Base-by-base conservation (phyloP, 2,113 vertebrate species). In the Arothron firmamentum region DNA sequence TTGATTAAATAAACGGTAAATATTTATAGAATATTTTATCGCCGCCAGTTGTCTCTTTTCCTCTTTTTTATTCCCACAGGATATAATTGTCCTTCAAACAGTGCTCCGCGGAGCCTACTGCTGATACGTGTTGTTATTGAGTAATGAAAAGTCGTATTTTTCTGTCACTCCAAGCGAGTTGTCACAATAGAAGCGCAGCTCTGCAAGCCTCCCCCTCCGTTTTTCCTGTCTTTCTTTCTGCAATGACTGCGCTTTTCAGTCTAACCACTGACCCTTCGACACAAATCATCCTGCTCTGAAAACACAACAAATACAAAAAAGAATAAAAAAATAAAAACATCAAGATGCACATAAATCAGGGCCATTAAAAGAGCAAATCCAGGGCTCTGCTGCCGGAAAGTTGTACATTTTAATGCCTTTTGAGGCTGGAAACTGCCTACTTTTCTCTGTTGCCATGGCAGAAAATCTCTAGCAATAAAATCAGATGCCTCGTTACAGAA, bases 201-300 rank as follows among this genome's bases (percentile, higher is more conserved):
- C 25, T 7, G 5, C 50, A 34, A 51, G 53, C 58, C 63, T 47
- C 73, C 72, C 70, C 46, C 47, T 41, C 54, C 23, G 42, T 28
- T 69, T 49, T 53, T 19, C 54, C 1, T 75, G 65, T 70, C 78
- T 71, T 81, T 59, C 70, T 51, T 15, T 74, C 79, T 80, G 74
- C 59, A 70, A 46, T 80, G 74, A 63, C 43, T 65, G 5, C 48
- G 42, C 61, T 56, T 73, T 75, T 56, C 52, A 58, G 52, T 59
- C 52, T 56, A 59, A 65, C 34, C 34, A 12, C 18, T 25, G 58
- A 11, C 62, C 63, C 47, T 54, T 61, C 74, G 45, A 55, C 62
- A 34, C 16, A 4, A 56, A 53, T 43, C 52, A 76, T 56, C 5
- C 57, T 67, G 56, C 59, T 55, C 42, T 56, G 61, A 52, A 67